Base-by-base conservation (phyloP, 2,113 vertebrate species). In the Tretioscincus oriximinensis region DNA sequence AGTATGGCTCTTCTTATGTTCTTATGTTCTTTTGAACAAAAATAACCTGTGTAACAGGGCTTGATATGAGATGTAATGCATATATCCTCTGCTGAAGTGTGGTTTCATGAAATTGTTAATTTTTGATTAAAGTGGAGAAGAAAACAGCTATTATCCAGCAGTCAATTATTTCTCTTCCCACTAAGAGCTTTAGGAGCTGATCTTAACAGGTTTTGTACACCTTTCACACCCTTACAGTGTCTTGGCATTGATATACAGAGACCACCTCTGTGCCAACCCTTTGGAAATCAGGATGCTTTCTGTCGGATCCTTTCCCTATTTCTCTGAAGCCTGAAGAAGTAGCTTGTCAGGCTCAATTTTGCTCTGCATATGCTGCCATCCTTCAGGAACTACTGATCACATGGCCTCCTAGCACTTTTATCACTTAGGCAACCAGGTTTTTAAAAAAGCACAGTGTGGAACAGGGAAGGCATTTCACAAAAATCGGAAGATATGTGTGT, bases 361-460 rank as follows among this genome's bases (percentile, higher is more conserved):
- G 49, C 9, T 77, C 41, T 41, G 20, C 22, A 4, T 41, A 12
- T 51, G 4, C 54, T 1, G 14, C 54, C 45, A 10, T 72, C 35
- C 63, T 41, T 7, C 0, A 41, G 67, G 77, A 41, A 16, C 26
- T 61, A 78, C 63, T 1, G 51, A 85, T 76, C 61, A 70, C 80
- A 86, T 77, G 82, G 66, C 60, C 73, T 73, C 86, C 87, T 87
- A 86, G 88, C 87, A 64, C 74, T 77, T 0, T 0, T 73, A 85
- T 90, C 0, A 73, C 85, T 90, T 81, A 86, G 70, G 87, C 79
- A 31, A 88, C 73, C 58, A 84, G 87, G 72, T 70, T 73, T 78
- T 87, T 54, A 64, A 89, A 83, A n/a, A 82, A 76, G 70, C 70
- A 0, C 0, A 76, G 72, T 51, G 74, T 84, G 85, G 10, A 85